Evolutionary conservation across 2,888 invertebrate species (phyloP), one percentile per base, ranked within the genome.

Genomic region (Tachina lurida): DNA sequence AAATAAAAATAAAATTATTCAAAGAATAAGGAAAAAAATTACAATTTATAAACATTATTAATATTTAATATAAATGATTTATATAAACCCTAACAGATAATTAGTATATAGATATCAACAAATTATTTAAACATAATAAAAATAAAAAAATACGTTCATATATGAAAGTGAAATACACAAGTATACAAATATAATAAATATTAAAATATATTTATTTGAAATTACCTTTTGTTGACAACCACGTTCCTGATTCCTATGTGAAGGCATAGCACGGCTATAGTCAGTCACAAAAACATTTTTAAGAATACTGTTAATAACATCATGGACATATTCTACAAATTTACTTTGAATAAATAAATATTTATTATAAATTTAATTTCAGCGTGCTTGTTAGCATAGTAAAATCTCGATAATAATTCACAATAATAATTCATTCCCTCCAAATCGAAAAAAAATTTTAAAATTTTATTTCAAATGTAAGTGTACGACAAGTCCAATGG

Each of bases 101-200:
- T 31, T n/a, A 60, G 31, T 43, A 31, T 19, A 63, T 43, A 39
- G 63, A 70, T 47, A 75, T 70, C 68, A 75, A 65, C 17, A 71
- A 83, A 83, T 63, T 67, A 83, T 83, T 67, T 60, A 83, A 65
- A 73, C 58, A 73, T 73, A 63, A 65, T 45, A 77, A 73, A 73
- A 45, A 31, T 7, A 31, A 31, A 31, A 31, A 31, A 58, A 52
- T 19, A 62, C 60, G 49, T n/a, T n/a, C 65, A 62, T 60, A 58
- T 22, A 71, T 56, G 12, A 54, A 73, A 76, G 19, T 77, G 58
- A 67, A 76, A 77, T 76, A 58, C 63, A 82, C 17, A 67, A 22
- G 67, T 73, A 49, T 73, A 65, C 63, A 65, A 71, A 39, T 78
- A 62, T 31, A 39, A 39, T n/a, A 56, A 39, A 39, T 39, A 41